Evolutionary conservation across 2,113 vertebrate species (phyloP), one percentile per base, ranked within the genome.

Genomic region (Lanius ludovicianus): DNA sequence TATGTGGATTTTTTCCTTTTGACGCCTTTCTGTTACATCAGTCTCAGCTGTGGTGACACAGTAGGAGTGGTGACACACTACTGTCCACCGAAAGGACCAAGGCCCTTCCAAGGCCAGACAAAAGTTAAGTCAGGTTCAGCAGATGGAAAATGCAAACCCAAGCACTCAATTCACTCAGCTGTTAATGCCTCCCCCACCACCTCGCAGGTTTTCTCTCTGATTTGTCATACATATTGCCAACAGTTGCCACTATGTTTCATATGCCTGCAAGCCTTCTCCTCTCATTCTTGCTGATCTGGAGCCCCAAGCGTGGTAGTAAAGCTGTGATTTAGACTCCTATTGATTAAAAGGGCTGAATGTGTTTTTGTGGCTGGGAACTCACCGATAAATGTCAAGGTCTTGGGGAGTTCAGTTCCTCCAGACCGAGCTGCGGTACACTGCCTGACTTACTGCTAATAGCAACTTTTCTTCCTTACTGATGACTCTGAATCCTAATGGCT

Each of bases 401-500:
- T 28, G 64, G 21, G 49, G 52, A 84, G 64, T 68, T 84, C 9
- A 42, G 6, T 75, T 88, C 86, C 87, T 59, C 39, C 31, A 76
- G 84, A 37, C n/a, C 0, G 2, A 94, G 78, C 64, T 59, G 70
- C 1, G 4, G 53, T 77, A 50, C 14, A 5, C 28, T 50, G 53
- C 44, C 87, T 49, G 80, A 84, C 83, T 81, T 55, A 42, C 39
- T 87, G 80, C 80, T 76, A 87, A 83, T 28, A 65, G 81, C 85
- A 93, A 85, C 65, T 87, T 82, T 69, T 88, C 55, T 85, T 65
- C 70, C 18, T 80, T 59, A 55, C 67, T 47, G 55, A 60, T 73
- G 74, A 63, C 35, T 63, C 71, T 86, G 92, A 59, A 89, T 95
- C 85, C 65, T 76, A 83, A 89, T 42, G 33, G 63, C 63, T 82